A percentile compares a stretch with the other conserved stretches of the same genome.
These are phyloP conservation scores for Metopia argyrocephala DNA, from an alignment of 2,888 invertebrate species.

Conservation along the genomic window DNA sequence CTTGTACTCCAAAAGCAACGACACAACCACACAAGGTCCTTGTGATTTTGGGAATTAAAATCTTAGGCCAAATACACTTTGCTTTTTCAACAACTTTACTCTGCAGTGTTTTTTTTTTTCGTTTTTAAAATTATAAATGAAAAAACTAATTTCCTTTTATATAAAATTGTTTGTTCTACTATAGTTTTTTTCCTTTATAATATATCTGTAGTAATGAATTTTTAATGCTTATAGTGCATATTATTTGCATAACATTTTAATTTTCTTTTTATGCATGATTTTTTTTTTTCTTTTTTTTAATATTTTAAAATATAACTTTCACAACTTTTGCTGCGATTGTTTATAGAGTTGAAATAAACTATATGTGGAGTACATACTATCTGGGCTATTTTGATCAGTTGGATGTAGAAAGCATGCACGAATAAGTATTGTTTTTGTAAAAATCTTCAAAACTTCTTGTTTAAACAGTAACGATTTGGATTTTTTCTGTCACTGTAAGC, in stretches of 20 bases:
- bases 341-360: not conserved
- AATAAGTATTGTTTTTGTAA: too few relatives aligned
- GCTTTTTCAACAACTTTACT: not conserved
- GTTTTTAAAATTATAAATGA: conserved; percentile 1
- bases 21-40: too few relatives aligned
- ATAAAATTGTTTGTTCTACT: conserved; percentile 33
- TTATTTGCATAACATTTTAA: conserved; percentile 45
- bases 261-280: not conserved
- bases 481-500: too few relatives aligned
- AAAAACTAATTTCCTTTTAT: conserved; percentile 5
- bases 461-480: too few relatives aligned
- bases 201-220: not conserved
- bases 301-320: not conserved
- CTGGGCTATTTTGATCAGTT: too few relatives aligned
- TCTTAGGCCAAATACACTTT: too few relatives aligned
- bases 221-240: not conserved
- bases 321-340: conserved; percentile 21
- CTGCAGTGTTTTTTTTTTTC: conserved; percentile 10
- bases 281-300: not conserved
- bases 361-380: too few relatives aligned
- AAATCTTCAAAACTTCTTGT: too few relatives aligned
- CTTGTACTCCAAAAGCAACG: too few relatives aligned
- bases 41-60: too few relatives aligned
- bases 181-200: conserved; percentile 15
- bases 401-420: too few relatives aligned